Percentiles rank a stretch among this genome's conserved stretches.
Conservation (phyloP, 2,797 vertebrate genomes). For the Lemur catta region DNA sequence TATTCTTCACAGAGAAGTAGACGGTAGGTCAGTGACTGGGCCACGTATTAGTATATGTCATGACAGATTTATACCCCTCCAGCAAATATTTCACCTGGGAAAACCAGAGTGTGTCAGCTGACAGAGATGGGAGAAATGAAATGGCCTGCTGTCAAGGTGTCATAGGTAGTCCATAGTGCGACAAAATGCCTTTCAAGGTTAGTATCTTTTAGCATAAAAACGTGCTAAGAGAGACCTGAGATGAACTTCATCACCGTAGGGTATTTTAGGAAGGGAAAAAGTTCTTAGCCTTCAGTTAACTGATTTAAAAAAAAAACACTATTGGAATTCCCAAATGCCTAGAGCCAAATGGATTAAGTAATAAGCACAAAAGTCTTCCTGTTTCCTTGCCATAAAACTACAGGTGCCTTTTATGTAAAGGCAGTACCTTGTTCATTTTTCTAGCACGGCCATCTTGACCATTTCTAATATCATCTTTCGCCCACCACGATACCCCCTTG, state of each 20-base stretch:
- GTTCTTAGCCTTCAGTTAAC: neutral
- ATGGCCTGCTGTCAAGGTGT: neutral
- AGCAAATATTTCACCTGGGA: neutral
- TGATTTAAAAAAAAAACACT: neutral
- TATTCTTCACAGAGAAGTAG: neutral
- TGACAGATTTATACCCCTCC: neutral
- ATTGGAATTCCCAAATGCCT: slow-evolving; percentile 11
- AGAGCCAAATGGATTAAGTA: slow-evolving; percentile 27
- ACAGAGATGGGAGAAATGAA: neutral
- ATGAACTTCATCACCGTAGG: neutral
- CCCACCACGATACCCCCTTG: too few relatives aligned
- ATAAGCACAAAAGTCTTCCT: neutral
- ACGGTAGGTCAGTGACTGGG: neutral
- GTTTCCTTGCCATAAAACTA: neutral
- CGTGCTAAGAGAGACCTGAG: neutral
- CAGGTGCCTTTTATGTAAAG: slow-evolving; percentile 47
- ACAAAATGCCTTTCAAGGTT: slow-evolving; percentile 25
- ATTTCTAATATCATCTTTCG: neutral
- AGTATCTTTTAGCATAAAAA: neutral
- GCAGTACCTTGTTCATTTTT: slow-evolving; percentile 49
- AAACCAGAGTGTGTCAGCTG: neutral
- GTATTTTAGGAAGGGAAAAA: neutral
- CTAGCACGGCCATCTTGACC: neutral
- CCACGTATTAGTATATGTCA: neutral
- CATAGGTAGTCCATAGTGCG: neutral